Evolutionary conservation across 2,113 vertebrate genomes (phyloP).

Genomic region (Galemys pyrenaicus): DNA sequence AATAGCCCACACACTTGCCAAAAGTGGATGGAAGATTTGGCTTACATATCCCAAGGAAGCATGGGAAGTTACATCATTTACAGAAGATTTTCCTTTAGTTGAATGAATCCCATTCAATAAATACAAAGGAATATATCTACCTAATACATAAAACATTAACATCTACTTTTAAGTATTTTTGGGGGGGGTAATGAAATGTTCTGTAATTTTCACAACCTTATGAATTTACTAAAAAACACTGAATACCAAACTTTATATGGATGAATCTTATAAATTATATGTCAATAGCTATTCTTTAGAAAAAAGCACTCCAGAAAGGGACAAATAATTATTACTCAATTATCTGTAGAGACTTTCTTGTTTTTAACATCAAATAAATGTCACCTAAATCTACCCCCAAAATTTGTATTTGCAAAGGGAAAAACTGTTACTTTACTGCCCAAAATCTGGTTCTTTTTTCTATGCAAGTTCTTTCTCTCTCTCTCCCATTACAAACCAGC

Average conservation of each 20-base stretch:
- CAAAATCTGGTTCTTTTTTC: not conserved
- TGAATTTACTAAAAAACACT: no score
- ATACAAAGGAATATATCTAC: not conserved
- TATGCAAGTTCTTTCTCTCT: not conserved
- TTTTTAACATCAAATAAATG: not conserved
- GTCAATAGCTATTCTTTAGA: no score
- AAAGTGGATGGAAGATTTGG: not conserved
- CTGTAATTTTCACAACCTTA: no score
- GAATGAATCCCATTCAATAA: not conserved
- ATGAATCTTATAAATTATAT: no score
- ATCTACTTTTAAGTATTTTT: not conserved
- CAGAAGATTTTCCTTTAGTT: not conserved
- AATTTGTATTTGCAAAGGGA: no score
- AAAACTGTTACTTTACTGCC: not conserved
- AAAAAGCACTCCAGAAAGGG: not conserved
- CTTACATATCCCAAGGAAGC: not conserved
- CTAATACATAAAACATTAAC: not conserved
- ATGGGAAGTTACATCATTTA: not conserved
- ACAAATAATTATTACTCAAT: constrained; percentile 24
- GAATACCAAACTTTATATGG: no score
- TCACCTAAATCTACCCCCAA: no score
- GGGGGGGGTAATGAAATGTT: no score
- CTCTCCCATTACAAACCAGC: not conserved
- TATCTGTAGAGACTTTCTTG: not conserved
- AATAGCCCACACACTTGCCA: not conserved